Evolutionary conservation across 2,888 invertebrate genomes (phyloP).

Genomic region (Notocelia uddmanniana): DNA sequence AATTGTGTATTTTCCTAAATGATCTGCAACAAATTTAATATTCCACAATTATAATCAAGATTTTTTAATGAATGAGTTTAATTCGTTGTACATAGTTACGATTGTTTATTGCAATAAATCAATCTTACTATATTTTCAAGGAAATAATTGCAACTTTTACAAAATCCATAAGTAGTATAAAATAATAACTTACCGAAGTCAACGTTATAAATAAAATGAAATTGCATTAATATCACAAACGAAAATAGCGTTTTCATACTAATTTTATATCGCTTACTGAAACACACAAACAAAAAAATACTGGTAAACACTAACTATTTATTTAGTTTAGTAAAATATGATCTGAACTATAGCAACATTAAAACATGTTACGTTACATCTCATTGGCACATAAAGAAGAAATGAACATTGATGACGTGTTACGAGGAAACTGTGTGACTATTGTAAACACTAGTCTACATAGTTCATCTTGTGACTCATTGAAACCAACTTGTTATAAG

Average conservation of each 20-base stretch:
- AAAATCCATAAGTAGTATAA: not conserved
- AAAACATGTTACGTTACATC: not conserved
- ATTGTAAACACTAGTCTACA: not conserved
- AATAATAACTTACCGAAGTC: constrained; percentile 21
- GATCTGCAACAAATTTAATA: not conserved
- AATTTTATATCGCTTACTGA: not conserved
- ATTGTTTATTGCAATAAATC: too few relatives aligned
- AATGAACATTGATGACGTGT: not conserved
- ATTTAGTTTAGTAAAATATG: not conserved
- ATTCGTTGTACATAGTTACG: too few relatives aligned
- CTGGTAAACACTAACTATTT: not conserved
- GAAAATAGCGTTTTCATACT: not conserved
- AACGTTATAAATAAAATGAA: not conserved
- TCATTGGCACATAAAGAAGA: constrained; percentile 2
- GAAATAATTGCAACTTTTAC: not conserved
- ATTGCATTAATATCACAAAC: not conserved
- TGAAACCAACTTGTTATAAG: not conserved
- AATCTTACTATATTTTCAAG: too few relatives aligned
- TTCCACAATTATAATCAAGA: too few relatives aligned
- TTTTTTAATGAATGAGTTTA: not conserved
- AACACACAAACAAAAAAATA: not conserved
- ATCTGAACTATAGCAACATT: not conserved
- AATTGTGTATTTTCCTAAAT: constrained; percentile 17
- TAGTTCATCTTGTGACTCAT: not conserved
- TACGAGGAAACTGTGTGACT: constrained; percentile 14